Base-by-base conservation (phyloP, 2,888 invertebrate species). In the Dyspetes luteomarginatus region DNA sequence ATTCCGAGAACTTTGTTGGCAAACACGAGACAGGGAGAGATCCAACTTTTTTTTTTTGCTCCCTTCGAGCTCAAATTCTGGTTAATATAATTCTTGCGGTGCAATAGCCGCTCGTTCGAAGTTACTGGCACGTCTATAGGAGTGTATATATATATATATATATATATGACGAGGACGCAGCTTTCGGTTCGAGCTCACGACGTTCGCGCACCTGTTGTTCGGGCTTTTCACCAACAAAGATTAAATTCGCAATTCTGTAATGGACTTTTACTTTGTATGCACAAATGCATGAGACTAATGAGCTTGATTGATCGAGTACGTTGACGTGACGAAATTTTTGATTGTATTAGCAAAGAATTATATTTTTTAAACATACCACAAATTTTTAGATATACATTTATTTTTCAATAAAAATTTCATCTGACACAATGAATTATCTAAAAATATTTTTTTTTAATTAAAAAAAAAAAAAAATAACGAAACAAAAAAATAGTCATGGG, bases 141-240 rank as follows among this genome's bases (percentile, higher is more conserved):
- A n/a, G n/a, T n/a, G n/a, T n/a, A n/a, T n/a, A n/a, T n/a, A n/a
- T n/a, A n/a, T n/a, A n/a, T n/a, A n/a, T n/a, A n/a, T n/a, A n/a
- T n/a, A n/a, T n/a, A n/a, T n/a, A n/a, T n/a, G n/a, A n/a, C n/a
- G n/a, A n/a, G n/a, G n/a, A n/a, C n/a, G n/a, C n/a, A n/a, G n/a
- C n/a, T n/a, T n/a, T n/a, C n/a, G n/a, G 22, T 55, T 30, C 43
- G 48, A 7, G 15, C 17, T 36, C 43, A 52, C 41, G 15, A 17
- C 48, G 9, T 5, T 4, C 15, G 17, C 73, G 48, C 83, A 83
- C 83, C 83, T 83, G 82, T 83, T 82, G 83, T 80, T 73, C 72
- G 17, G 15, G 28, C 30, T 80, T 72, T 60, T 60, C 64, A 19
- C 56, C 19, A 15, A 30, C 45, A 30, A 50, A 76, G 43, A 80